Percentiles rank a stretch among this genome's conserved stretches.
These are phyloP conservation scores for Diorhabda elongata DNA, from an alignment of 1,140 invertebrate genomes.

Conservation along the genomic window DNA sequence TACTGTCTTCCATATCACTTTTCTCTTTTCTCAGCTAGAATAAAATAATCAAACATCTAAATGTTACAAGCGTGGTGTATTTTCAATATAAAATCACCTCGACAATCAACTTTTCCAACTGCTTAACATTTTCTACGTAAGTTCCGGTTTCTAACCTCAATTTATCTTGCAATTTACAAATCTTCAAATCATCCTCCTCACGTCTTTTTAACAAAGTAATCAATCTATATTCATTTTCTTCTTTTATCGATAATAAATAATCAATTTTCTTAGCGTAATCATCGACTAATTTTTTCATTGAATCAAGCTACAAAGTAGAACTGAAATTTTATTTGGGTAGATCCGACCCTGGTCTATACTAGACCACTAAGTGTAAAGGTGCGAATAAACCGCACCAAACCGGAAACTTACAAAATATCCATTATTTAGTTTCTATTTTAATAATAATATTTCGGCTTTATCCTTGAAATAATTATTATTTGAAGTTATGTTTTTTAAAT, in stretches of 20 bases:
- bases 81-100: conserved; percentile 17
- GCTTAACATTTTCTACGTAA: conserved; percentile 26
- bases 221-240: conserved; percentile 11
- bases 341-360: no score
- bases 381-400: no score
- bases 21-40: conserved; percentile 31
- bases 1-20: conserved; percentile 20
- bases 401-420: no score
- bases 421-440: no score
- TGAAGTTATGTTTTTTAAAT: no score
- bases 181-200: conserved; percentile 5
- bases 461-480: no score
- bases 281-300: conserved; percentile 16
- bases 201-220: not conserved
- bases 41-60: not conserved
- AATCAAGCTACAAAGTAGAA: not conserved
- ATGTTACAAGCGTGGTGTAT: not conserved
- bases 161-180: conserved; percentile 23
- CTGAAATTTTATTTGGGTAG: no score
- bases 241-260: conserved; percentile 17
- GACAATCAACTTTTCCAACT: conserved; percentile 29
- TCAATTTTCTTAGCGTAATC: conserved; percentile 17
- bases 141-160: conserved; percentile 15
- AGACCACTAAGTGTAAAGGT: no score
- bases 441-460: no score